Evolutionary conservation across 2,797 vertebrate species (phyloP), one percentile per base, ranked within the genome.

Genomic region (Cebuella pygmaea): DNA sequence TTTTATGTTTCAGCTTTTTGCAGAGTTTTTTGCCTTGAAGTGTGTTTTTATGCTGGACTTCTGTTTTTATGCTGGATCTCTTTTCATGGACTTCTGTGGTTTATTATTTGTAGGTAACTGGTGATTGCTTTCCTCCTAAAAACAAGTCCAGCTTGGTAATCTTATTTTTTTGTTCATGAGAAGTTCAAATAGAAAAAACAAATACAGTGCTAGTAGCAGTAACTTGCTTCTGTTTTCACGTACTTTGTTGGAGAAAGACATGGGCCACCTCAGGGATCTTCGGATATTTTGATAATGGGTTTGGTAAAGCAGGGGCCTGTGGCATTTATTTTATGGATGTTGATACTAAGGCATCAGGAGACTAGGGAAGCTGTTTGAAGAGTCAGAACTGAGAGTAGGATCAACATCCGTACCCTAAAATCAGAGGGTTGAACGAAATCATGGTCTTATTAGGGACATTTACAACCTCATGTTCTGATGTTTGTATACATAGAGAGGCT

Each of bases 291-390:
- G 78, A 78, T 26, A n/a, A 27, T 81, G 50, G 41, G 13, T 88
- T 75, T 74, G 79, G 74, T 81, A 41, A 94, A 52, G 33, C 2
- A 36, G 13, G 20, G 24, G 8, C 83, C 67, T 22, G 44, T 17
- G 33, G 26, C 72, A 70, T 96, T 70, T 92, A 55, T 87, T 93
- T 84, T 75, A 57, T 48, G 46, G n/a, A 57, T 90, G 87, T 70
- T 88, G 82, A 36, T 78, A 5, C 50, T 33, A 59, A 81, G 89
- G 33, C 24, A 46, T 70, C 2, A 15, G 52, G 78, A 82, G 36
- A 85, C 52, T 30, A 4, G 30, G 39, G n/a, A 70, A 44, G 19
- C 57, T 30, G 22, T 83, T 64, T 14, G 57, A 94, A 91, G 79
- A 94, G 36, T 26, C 33, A 74, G 72, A 24, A 30, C 64, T 11